Base-by-base conservation (phyloP, 2,797 vertebrate genomes). In the Philypnodon macrostomus region DNA sequence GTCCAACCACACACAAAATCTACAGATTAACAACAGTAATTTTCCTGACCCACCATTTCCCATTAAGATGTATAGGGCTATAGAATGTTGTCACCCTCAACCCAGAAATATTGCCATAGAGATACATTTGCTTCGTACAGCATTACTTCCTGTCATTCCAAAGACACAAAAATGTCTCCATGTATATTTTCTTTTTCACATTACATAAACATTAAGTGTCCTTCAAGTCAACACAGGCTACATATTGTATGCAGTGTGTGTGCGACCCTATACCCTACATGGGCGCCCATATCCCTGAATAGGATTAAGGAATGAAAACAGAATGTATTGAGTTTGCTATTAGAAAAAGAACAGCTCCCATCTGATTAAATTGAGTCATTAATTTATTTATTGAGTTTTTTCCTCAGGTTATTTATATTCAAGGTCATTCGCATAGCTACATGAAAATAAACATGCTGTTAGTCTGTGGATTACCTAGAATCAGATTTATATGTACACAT, bases 351-450 rank as follows among this genome's bases (percentile, higher is more conserved):
- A 58, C 42, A 8, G 8, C 26, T 55, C 58, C 27, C 21, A 38
- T 36, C 13, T 47, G 21, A 45, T 61, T 10, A 21, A 0, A 40
- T 45, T 29, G 15, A 33, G 11, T 7, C 10, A 17, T 24, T 70
- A 2, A 32, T 52, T 53, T 53, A 40, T 55, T 65, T 10, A 41
- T 47, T 66, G 1, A 26, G 64, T 67, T n/a, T n/a, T n/a, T n/a
- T 53, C 32, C 48, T 47, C 12, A 44, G 40, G 35, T 29, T 53
- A 31, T 48, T 70, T 35, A 49, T 16, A 55, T 53, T 60, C 44
- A 76, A 79, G 67, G 70, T 72, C 14, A 1, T 30, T 35, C 14
- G 16, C 41, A 27, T 18, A 19, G 58, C 18, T 16, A 34, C 17
- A 18, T 21, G 45, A 47, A 44, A 33, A 24, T n/a, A n/a, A n/a